Evolutionary conservation across 2,888 invertebrate genomes (phyloP).

Genomic region (Gortyna flavago): DNA sequence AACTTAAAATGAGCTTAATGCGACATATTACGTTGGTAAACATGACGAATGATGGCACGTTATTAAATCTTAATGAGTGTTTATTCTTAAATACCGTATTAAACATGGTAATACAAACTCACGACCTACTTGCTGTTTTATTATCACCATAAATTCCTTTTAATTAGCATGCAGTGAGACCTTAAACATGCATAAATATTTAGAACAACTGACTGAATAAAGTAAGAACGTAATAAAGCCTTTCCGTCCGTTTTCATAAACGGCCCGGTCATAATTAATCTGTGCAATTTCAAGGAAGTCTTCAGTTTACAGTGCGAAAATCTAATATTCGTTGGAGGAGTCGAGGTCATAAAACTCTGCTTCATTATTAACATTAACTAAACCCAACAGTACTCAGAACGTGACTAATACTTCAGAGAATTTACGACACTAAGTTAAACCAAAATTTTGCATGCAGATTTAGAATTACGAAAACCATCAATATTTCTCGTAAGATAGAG

Average conservation of each 20-base stretch:
- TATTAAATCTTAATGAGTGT: neutral
- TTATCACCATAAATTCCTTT: slow-evolving; percentile 31
- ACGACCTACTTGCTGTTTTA: slow-evolving; percentile 29
- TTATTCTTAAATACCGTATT: slow-evolving; percentile 33
- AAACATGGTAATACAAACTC: slow-evolving; percentile 14
- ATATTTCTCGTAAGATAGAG: slow-evolving; percentile 28
- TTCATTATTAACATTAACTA: slow-evolving; percentile 16
- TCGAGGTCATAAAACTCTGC: slow-evolving; percentile 9
- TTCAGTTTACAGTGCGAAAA: neutral
- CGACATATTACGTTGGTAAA: slow-evolving; percentile 13
- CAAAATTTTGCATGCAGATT: slow-evolving; percentile 18
- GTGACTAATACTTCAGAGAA: slow-evolving; percentile 25
- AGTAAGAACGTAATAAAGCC: neutral
- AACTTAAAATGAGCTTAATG: slow-evolving; percentile 39
- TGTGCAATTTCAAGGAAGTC: neutral
- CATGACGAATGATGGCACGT: slow-evolving; percentile 10
- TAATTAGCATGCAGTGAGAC: slow-evolving; percentile 19
- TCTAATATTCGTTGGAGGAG: neutral
- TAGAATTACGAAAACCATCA: slow-evolving; percentile 11
- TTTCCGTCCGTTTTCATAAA: neutral
- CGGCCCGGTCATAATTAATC: neutral
- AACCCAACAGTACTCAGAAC: slow-evolving; percentile 21
- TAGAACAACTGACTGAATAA: slow-evolving; percentile 19
- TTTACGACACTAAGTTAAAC: slow-evolving; percentile 6
- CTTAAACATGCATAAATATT: slow-evolving; percentile 3